Conservation (phyloP, 92 coral and sea anemone genomes). For the Heliopora coerulea region DNA sequence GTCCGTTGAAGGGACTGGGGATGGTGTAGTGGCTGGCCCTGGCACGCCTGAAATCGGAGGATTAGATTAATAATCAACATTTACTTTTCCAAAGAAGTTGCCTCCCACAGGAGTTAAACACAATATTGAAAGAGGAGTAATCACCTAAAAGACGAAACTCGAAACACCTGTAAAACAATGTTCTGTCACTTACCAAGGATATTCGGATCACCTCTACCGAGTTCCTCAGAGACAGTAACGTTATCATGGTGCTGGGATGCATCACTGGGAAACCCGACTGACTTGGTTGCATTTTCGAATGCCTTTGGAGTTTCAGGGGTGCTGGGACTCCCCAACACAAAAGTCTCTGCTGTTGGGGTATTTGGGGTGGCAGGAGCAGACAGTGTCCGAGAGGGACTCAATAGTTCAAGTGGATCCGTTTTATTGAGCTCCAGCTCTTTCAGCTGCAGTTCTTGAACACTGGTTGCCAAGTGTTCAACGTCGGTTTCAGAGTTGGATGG, state of each 20-base stretch:
- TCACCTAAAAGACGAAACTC: no score
- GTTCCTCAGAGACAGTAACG: conserved; percentile 8
- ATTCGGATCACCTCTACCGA: neutral
- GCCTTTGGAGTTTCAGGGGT: conserved; percentile 30
- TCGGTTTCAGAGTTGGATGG: conserved; percentile 40
- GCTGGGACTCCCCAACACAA: conserved; percentile 11
- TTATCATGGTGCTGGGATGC: neutral
- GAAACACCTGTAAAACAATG: no score
- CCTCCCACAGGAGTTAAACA: no score
- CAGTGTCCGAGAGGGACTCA: conserved; percentile 29
- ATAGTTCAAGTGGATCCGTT: neutral
- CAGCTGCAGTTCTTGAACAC: conserved; percentile 53
- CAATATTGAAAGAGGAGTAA: no score
- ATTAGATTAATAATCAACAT: conserved; percentile 5
- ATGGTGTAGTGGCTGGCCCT: neutral
- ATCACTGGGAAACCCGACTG: conserved; percentile 23
- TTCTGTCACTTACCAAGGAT: neutral
- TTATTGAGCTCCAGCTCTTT: conserved; percentile 51
- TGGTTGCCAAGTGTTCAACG: conserved; percentile 44
- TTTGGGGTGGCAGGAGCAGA: conserved; percentile 30
- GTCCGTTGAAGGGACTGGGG: conserved; percentile 28
- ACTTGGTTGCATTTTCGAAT: conserved; percentile 1
- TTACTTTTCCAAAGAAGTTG: no score
- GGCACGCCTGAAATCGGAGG: conserved; percentile 16
- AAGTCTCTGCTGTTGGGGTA: conserved; percentile 18